Percentiles rank a stretch among this genome's conserved stretches.
phyloP scores from a whole-genome alignment of 2,113 vertebrate genomes.

The Tachuris rubrigastra region DNA sequence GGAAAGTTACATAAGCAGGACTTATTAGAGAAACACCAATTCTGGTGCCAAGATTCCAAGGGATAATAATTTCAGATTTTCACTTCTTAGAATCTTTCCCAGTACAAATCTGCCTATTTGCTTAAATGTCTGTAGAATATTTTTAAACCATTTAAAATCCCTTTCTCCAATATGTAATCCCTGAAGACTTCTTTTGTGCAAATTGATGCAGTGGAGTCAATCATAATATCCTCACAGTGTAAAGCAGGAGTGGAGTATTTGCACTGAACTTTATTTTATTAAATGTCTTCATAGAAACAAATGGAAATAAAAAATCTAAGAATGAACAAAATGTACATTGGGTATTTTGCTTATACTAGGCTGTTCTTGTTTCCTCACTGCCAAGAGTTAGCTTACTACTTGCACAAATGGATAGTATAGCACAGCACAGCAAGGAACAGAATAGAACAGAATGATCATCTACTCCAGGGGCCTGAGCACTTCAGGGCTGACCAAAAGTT shows the following conservation, averaged over 20 bases:
- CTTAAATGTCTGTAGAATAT: not conserved
- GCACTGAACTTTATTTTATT: not conserved
- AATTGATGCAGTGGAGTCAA: not conserved
- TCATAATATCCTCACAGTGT: not conserved
- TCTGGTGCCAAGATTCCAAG: not conserved
- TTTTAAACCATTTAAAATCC: not conserved
- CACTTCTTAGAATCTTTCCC: not conserved
- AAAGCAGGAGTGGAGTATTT: not conserved
- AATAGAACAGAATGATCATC: not conserved
- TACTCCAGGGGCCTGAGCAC: not conserved
- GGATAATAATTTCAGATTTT: not conserved
- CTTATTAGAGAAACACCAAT: not conserved
- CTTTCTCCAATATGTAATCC: not conserved
- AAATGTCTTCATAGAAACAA: not conserved
- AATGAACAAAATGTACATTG: not conserved
- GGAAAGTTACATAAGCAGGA: not conserved
- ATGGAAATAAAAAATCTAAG: not conserved
- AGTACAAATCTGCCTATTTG: not conserved
- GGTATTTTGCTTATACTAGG: not conserved
- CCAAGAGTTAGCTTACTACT: not conserved
- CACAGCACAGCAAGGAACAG: not conserved
- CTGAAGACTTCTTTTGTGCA: not conserved
- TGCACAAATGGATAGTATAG: not conserved
- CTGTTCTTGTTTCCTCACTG: not conserved
- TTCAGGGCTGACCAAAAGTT: not conserved